Percentiles rank a stretch among this genome's conserved stretches.
Evolutionary conservation across 2,888 invertebrate genomes (phyloP).

Genomic region (Pollenia angustigena): DNA sequence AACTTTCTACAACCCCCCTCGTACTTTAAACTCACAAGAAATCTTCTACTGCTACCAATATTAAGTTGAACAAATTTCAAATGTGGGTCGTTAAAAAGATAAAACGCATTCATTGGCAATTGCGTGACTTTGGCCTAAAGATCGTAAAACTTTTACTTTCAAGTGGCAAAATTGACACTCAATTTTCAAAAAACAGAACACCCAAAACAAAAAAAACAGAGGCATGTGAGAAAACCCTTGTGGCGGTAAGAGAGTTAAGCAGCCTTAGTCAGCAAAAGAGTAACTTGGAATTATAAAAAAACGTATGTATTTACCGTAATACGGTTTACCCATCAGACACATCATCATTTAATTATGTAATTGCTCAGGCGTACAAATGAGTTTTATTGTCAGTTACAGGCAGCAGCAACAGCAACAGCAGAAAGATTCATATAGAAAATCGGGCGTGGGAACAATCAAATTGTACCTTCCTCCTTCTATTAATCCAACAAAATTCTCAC

Average conservation of each 20-base stretch:
- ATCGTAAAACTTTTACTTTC: slow-evolving; percentile 80
- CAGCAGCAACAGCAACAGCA: slow-evolving; percentile 44
- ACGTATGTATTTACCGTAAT: slow-evolving; percentile 62
- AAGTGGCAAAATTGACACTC: slow-evolving; percentile 80
- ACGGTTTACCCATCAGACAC: slow-evolving; percentile 56
- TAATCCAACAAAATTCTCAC: slow-evolving; percentile 72
- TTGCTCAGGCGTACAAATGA: slow-evolving; percentile 73
- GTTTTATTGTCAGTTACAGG: slow-evolving; percentile 55
- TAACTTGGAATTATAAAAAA: slow-evolving; percentile 18
- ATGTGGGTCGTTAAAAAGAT: slow-evolving; percentile 14
- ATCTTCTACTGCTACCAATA: background rate
- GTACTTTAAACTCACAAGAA: background rate
- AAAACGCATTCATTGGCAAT: slow-evolving; percentile 40
- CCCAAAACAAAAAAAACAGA: background rate
- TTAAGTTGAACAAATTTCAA: slow-evolving; percentile 36
- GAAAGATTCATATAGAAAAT: slow-evolving; percentile 17
- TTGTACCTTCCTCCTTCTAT: slow-evolving; percentile 62
- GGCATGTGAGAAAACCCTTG: slow-evolving; percentile 67
- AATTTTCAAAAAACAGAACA: slow-evolving; percentile 73
- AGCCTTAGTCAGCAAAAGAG: slow-evolving; percentile 1
- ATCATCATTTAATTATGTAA: slow-evolving; percentile 75
- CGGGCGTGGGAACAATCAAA: slow-evolving; percentile 80
- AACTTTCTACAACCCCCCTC: background rate
- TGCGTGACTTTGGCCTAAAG: slow-evolving; percentile 79
- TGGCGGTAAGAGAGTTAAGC: slow-evolving; percentile 66